Conservation (phyloP, 1,140 invertebrate species). For the Listronotus oregonensis region DNA sequence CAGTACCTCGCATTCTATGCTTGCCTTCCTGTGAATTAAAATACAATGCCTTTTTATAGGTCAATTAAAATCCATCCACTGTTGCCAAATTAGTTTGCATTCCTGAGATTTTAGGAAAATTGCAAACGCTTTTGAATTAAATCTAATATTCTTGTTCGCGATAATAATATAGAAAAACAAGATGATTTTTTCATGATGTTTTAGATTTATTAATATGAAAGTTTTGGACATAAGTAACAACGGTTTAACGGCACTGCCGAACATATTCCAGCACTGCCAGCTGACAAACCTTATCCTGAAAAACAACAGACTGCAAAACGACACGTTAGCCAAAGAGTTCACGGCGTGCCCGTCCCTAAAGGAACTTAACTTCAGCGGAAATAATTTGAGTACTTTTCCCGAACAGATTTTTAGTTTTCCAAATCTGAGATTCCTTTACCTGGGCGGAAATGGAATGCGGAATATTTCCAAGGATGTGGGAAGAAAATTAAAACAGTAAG, state of each 20-base stretch:
- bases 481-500: constrained; percentile 73
- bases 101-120: no score
- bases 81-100: no score
- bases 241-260: constrained; percentile 74
- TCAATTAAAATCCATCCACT: no score
- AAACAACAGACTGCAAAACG: constrained; percentile 83
- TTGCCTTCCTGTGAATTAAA: no score
- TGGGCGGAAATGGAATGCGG: constrained; percentile 87
- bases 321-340: constrained; percentile 86
- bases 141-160: no score
- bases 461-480: constrained; percentile 81
- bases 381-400: constrained; percentile 82
- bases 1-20: no score
- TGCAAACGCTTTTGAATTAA: no score
- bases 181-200: no score
- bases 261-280: constrained; percentile 73
- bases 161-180: no score
- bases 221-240: constrained; percentile 89
- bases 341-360: constrained; percentile 62
- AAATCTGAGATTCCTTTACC: constrained; percentile 81
- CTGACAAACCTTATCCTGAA: constrained; percentile 81
- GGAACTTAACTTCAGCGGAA: constrained; percentile 92
- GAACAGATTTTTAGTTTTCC: constrained; percentile 81
- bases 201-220: constrained; percentile 70
- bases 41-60: no score